Evolutionary conservation across 2,888 invertebrate species (phyloP).

Genomic region (Gastrophysa polygoni): DNA sequence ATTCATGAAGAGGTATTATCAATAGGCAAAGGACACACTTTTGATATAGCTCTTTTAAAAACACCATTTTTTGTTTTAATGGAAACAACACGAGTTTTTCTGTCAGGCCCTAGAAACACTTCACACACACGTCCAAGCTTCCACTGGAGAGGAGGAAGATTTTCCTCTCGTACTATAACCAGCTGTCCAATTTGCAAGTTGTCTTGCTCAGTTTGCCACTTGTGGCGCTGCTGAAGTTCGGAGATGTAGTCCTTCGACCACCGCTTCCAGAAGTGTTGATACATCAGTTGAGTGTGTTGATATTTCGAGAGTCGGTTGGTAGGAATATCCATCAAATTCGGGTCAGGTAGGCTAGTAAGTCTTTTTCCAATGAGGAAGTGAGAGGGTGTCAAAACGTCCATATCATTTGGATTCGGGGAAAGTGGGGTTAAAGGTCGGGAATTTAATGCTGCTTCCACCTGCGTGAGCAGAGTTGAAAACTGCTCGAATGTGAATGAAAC

Average conservation of each 20-base stretch:
- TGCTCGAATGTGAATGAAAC: slow-evolving; percentile 38
- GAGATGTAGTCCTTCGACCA: slow-evolving; percentile 41
- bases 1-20: neutral
- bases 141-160: slow-evolving; percentile 16
- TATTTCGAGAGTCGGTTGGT: slow-evolving; percentile 32
- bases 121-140: slow-evolving; percentile 3
- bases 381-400: slow-evolving; percentile 36
- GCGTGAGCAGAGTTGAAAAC: slow-evolving; percentile 35
- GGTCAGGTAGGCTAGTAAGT: slow-evolving; percentile 31
- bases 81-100: neutral
- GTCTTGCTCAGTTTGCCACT: slow-evolving; percentile 21
- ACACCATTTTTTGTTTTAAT: slow-evolving; percentile 7
- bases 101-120: slow-evolving; percentile 7
- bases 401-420: slow-evolving; percentile 37
- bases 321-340: slow-evolving; percentile 22
- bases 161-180: slow-evolving; percentile 14
- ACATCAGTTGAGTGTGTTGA: slow-evolving; percentile 35
- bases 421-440: slow-evolving; percentile 43
- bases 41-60: slow-evolving; percentile 1
- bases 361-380: slow-evolving; percentile 42
- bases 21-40: slow-evolving; percentile 9
- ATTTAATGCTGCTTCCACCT: slow-evolving; percentile 46
- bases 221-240: slow-evolving; percentile 32
- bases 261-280: slow-evolving; percentile 38
- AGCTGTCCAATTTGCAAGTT: neutral